Base-by-base conservation (phyloP, 2,888 invertebrate genomes). In the Tethea ocularis region DNA sequence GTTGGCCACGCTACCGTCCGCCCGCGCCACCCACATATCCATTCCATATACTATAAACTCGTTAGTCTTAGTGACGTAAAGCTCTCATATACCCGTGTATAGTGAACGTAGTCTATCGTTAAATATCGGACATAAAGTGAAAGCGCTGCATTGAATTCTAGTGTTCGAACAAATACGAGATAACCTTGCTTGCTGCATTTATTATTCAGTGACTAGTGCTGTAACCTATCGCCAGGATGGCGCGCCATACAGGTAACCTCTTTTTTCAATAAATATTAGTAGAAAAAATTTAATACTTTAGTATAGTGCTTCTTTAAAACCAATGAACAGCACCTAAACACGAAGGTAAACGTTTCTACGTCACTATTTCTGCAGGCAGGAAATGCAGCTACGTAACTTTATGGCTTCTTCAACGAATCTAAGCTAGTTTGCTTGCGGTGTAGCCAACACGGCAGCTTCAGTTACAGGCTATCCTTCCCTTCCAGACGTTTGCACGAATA, bases 151-250 rank as follows among this genome's bases (percentile, higher is more conserved):
- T 70, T 67, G 74, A 72, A 76, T 70, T 69, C 60, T 74, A 74
- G 77, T 78, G 80, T 67, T 71, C 69, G 67, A 73, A 78, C 76
- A 74, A 68, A 72, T 75, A 74, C 72, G 69, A 80, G 70, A 81
- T 86, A 91, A 89, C 89, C 88, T 90, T 87, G 88, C 72, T 72
- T 75, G 80, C 75, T 87, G 86, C 90, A 91, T 93, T 81, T 86
- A 91, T 91, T 88, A 92, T 92, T 91, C 91, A 92, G 89, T 87
- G 83, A 78, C 84, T 85, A n/a, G 84, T 85, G 88, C 84, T 87
- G 68, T 68, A 77, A 82, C 77, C 84, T 80, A 80, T 82, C 80
- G 85, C 80, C 87, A 91, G 89, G 89, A 92, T 93, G 92, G 92
- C 90, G 91, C 81, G 84, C 79, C 80, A 79, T 80, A 82, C 85